Conservation (phyloP, 2,888 invertebrate genomes). For the Drosophila buzzatii region DNA sequence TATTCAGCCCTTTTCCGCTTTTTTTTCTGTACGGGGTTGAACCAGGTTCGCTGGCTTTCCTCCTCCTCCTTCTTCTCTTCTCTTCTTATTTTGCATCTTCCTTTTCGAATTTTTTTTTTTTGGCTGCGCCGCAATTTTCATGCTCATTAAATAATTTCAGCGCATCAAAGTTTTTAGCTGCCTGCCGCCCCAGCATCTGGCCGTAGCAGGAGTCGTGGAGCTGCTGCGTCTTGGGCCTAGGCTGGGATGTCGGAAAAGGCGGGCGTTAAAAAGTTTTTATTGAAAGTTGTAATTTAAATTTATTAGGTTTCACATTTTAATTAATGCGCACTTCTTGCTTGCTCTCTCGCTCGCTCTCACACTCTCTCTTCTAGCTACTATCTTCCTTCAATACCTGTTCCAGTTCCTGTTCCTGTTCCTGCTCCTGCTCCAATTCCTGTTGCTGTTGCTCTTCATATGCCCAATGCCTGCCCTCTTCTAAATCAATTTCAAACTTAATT, state of each 20-base stretch:
- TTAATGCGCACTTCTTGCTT: slow-evolving; percentile 70
- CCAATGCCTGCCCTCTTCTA: background rate
- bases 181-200: slow-evolving; percentile 15
- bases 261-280: slow-evolving; percentile 72
- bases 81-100: slow-evolving; percentile 2
- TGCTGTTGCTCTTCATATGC: background rate
- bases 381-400: background rate
- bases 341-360: slow-evolving; percentile 5
- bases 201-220: background rate
- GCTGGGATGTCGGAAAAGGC: slow-evolving; percentile 33
- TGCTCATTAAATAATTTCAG: slow-evolving; percentile 78
- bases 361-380: background rate
- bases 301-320: slow-evolving; percentile 80
- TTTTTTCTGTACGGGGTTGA: slow-evolving; percentile 53
- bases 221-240: background rate
- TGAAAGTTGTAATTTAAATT: slow-evolving; percentile 80
- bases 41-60: slow-evolving; percentile 28
- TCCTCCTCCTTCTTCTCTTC: slow-evolving; percentile 6
- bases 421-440: background rate
- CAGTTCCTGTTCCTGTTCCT: background rate
- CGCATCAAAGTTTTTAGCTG: slow-evolving; percentile 59
- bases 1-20: slow-evolving; percentile 51
- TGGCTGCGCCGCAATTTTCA: slow-evolving; percentile 67
- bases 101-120: slow-evolving; percentile 25
- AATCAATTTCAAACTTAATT: background rate